A percentile compares a stretch with the other conserved stretches of the same genome.
These are phyloP conservation scores for Manacus vitellinus DNA, from an alignment of 2,113 vertebrate species.

Conservation along the genomic window DNA sequence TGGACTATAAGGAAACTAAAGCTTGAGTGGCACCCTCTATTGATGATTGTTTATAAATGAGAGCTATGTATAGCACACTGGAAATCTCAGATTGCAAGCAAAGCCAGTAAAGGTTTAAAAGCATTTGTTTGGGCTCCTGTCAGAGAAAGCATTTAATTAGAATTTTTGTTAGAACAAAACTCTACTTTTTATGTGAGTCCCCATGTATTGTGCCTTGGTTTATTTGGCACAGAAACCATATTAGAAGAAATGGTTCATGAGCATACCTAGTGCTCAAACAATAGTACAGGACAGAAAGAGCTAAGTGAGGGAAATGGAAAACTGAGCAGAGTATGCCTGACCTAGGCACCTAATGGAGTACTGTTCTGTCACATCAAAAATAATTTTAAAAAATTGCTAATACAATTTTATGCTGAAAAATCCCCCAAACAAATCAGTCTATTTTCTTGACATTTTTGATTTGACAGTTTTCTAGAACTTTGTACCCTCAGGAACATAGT, in stretches of 20 bases:
- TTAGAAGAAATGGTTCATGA: background rate
- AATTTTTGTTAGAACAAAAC: background rate
- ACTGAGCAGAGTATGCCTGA: background rate
- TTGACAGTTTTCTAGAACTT: background rate
- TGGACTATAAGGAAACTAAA: background rate
- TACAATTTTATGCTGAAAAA: background rate
- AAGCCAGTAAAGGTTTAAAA: background rate
- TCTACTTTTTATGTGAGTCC: background rate
- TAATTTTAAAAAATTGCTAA: background rate
- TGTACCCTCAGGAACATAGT: accelerated
- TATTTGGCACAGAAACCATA: background rate
- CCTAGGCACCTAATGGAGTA: background rate
- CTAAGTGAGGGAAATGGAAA: background rate
- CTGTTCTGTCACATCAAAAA: background rate
- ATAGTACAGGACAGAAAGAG: background rate
- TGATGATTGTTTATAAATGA: background rate
- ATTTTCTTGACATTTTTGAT: background rate
- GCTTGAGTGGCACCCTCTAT: background rate
- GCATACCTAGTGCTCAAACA: background rate
- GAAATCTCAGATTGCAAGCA: background rate
- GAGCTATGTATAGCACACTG: background rate
- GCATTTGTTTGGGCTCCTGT: background rate
- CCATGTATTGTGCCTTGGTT: background rate
- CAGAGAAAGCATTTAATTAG: background rate
- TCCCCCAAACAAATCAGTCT: accelerated